These are phyloP conservation scores for Pseudopleuronectes americanus DNA, from an alignment of 2,797 vertebrate species.

Conservation along the genomic window DNA sequence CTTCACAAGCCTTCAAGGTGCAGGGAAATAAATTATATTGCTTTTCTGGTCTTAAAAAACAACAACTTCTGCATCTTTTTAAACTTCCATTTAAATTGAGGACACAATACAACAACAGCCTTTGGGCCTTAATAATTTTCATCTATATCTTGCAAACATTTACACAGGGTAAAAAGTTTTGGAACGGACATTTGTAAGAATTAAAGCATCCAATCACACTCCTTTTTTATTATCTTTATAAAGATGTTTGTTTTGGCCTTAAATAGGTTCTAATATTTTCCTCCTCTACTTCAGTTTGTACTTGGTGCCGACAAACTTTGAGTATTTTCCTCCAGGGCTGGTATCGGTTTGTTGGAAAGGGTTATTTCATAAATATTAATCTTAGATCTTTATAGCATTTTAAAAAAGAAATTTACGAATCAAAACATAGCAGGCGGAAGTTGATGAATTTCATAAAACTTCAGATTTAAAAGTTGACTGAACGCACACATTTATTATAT, in stretches of 20 bases:
- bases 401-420: not conserved
- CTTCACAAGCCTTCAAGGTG: not conserved
- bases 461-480: conserved; percentile 1
- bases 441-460: accelerated
- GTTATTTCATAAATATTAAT: not conserved
- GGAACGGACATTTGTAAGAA: not conserved
- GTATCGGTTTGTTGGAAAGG: not conserved
- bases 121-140: not conserved
- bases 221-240: not conserved
- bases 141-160: not conserved
- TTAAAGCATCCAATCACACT: not conserved
- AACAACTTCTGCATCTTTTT: not conserved
- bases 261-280: not conserved
- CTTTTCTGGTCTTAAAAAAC: not conserved
- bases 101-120: not conserved
- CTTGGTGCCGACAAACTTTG: not conserved
- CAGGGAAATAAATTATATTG: not conserved
- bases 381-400: not conserved
- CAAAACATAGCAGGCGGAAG: not conserved
- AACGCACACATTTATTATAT: not conserved
- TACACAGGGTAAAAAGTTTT: not conserved
- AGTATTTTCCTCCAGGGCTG: conserved; percentile 1
- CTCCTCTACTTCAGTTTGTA: not conserved
- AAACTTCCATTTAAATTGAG: not conserved
- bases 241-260: not conserved